Evolutionary conservation across 2,797 vertebrate species (phyloP), one percentile per base, ranked within the genome.

Genomic region (Mormyrus hasselquistii): DNA sequence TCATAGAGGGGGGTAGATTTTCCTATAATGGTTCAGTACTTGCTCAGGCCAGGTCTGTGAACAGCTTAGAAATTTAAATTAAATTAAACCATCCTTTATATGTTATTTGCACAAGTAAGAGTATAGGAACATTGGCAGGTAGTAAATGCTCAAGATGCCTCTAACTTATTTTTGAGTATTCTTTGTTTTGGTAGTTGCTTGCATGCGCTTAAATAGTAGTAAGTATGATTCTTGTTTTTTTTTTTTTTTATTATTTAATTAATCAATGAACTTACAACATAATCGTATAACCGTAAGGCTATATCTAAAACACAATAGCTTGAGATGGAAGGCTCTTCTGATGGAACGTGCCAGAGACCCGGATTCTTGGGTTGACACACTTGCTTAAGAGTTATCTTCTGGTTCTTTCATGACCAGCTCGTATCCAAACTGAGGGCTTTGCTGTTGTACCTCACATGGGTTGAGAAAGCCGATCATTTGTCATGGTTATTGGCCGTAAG

Each of bases 401-500:
- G 38, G 34, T 19, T 41, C 2, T 44, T 34, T 41, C 12, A 79
- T 79, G 73, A 5, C 73, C 5, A 16, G 7, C 19, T 79, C 14
- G 7, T 44, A 44, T 44, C 1, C 4, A 6, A 79, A 79, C 44
- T 4, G 16, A 47, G 73, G 5, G 3, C 6, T 79, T 47, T 44
- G 73, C 73, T 38, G 9, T 3, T 47, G 41, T 47, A n/a, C 38
- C 41, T 79, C 73, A 47, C 41, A 29, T 3, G 73, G 73, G 16
- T 6, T 79, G 41, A n/a, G 16, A 44, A n/a, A 47, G 38, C 16
- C n/a, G 38, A 41, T 90, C 90, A 96, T 96, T 92, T 90, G 95
- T 97, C 94, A 95, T 91, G 90, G 93, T 93, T 94, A 94, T 89
- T 93, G 92, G 90, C 92, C 92, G 89, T 92, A 92, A 93, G 93